phyloP scores from a whole-genome alignment of 2,888 invertebrate genomes.

The Spatulosminthurus flaviceps region DNA sequence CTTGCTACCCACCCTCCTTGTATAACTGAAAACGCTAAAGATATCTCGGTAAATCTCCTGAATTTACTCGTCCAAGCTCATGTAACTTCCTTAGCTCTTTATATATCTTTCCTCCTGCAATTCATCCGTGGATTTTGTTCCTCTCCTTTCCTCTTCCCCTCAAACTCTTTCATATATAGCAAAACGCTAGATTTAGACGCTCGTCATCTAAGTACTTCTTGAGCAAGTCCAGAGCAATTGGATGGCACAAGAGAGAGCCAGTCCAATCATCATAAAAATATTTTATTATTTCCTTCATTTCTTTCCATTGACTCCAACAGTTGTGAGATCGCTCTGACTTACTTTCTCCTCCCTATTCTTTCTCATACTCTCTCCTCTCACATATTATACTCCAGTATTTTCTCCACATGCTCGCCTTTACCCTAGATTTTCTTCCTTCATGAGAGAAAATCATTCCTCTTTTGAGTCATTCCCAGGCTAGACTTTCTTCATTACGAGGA shows the following conservation, averaged over 20 bases:
- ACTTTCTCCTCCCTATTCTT: neutral
- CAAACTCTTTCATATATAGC: neutral
- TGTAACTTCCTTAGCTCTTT: constrained; percentile 23
- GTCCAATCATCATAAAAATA: constrained; percentile 39
- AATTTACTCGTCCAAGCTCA: constrained; percentile 19
- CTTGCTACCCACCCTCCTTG: neutral
- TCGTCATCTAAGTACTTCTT: neutral
- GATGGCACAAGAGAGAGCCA: neutral
- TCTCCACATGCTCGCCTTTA: too few relatives aligned
- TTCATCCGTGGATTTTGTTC: constrained; percentile 1
- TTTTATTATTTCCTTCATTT: constrained; percentile 30
- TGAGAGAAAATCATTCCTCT: neutral
- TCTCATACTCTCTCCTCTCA: too few relatives aligned
- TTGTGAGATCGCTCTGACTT: constrained; percentile 9
- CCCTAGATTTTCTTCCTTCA: too few relatives aligned
- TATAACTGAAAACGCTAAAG: constrained; percentile 11
- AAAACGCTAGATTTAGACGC: neutral
- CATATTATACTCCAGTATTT: too few relatives aligned
- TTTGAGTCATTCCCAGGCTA: neutral
- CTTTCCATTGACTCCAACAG: constrained; percentile 27
- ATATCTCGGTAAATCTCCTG: constrained; percentile 23
- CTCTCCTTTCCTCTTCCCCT: constrained; percentile 19
- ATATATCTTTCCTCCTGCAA: neutral
- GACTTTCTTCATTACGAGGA: neutral
- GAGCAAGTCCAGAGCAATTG: neutral